A percentile compares a stretch with the other conserved stretches of the same genome.
Evolutionary conservation across 2,113 vertebrate genomes (phyloP).

Genomic region (Paedocypris sp.): DNA sequence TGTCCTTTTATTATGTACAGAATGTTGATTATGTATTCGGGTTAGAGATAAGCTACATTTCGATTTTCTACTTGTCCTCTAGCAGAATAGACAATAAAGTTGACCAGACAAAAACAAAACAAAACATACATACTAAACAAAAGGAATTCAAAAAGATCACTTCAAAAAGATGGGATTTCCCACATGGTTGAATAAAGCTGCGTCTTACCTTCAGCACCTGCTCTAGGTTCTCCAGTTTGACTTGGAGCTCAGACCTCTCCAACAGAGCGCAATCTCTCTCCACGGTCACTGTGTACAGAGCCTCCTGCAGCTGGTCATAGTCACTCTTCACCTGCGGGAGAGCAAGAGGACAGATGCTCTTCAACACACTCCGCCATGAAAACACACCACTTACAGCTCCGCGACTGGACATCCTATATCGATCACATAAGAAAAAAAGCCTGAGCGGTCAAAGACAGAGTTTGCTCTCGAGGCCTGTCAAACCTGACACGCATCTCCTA

Average conservation of each 20-base stretch:
- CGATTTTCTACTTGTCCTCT: too few relatives aligned
- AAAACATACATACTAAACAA: too few relatives aligned
- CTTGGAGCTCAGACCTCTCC: constrained; percentile 81
- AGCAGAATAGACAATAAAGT: too few relatives aligned
- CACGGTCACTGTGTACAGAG: constrained; percentile 68
- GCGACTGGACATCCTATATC: constrained; percentile 23
- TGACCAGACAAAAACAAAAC: too few relatives aligned
- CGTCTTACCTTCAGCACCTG: constrained; percentile 93
- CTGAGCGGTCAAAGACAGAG: constrained; percentile 7
- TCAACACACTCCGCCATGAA: too few relatives aligned
- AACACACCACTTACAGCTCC: too few relatives aligned
- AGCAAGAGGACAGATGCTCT: too few relatives aligned
- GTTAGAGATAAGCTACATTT: too few relatives aligned
- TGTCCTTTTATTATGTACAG: too few relatives aligned
- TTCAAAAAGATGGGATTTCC: too few relatives aligned
- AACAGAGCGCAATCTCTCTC: constrained; percentile 76
- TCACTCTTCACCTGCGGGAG: constrained; percentile 71
- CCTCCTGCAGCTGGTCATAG: constrained; percentile 69
- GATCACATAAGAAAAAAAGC: constrained; percentile 28
- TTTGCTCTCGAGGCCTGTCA: constrained; percentile 24
- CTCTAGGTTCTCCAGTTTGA: constrained; percentile 99
- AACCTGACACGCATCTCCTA: constrained; percentile 10
- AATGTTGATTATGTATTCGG: too few relatives aligned
- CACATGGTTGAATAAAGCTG: not conserved
- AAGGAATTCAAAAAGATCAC: too few relatives aligned